Evolutionary conservation across 2,888 invertebrate species (phyloP).

Genomic region (Gymnocheta viridis): DNA sequence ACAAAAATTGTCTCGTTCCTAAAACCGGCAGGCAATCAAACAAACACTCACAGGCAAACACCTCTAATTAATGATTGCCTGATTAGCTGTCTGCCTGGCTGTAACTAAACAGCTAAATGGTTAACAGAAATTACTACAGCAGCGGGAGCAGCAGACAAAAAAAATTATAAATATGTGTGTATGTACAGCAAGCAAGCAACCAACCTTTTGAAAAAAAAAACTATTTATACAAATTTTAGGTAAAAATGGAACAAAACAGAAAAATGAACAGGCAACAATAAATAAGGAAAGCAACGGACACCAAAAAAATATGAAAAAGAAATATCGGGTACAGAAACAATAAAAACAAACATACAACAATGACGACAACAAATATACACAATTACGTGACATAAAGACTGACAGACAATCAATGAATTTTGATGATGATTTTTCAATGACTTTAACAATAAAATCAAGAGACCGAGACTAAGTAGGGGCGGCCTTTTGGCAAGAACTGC

Average conservation of each 20-base stretch:
- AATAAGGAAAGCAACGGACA: slow-evolving; percentile 62
- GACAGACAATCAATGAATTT: slow-evolving; percentile 57
- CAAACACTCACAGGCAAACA: slow-evolving; percentile 77
- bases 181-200: slow-evolving; percentile 12
- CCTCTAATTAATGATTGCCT: slow-evolving; percentile 77
- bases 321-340: background rate
- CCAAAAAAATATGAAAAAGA: background rate
- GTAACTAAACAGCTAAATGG: slow-evolving; percentile 70
- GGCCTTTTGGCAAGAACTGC: slow-evolving; percentile 3
- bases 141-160: background rate
- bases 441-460: slow-evolving; percentile 10
- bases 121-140: slow-evolving; percentile 20
- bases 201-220: slow-evolving; percentile 2
- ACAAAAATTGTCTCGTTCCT: slow-evolving; percentile 31
- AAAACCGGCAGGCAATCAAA: slow-evolving; percentile 36
- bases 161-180: background rate
- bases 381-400: slow-evolving; percentile 48
- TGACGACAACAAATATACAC: background rate
- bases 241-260: background rate
- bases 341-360: background rate
- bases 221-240: background rate
- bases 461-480: slow-evolving; percentile 9
- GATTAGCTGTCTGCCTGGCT: slow-evolving; percentile 74
- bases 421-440: slow-evolving; percentile 52
- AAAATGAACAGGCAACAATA: slow-evolving; percentile 23